Evolutionary conservation across 92 coral and sea anemone genomes (phyloP).

Genomic region (Zoanthus sansibaricus): DNA sequence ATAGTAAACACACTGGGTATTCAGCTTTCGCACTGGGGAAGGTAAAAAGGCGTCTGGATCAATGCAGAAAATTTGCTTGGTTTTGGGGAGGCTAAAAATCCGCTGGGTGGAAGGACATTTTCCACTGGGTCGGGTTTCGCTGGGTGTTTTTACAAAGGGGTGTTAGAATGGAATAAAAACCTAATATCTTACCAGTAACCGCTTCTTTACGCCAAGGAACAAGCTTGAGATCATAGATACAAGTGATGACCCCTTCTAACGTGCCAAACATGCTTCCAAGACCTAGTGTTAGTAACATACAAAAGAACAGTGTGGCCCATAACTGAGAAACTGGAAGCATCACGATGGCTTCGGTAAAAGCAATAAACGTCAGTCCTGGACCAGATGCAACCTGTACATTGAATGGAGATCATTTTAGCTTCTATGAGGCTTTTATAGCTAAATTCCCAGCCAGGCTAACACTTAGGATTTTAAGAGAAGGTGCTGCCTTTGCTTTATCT

Average conservation of each 20-base stretch:
- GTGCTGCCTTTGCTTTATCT: too few species aligned
- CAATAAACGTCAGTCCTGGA: constrained; percentile 95
- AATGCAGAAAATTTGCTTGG: too few species aligned
- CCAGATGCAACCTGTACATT: constrained; percentile 84
- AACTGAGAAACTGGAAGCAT: constrained; percentile 89
- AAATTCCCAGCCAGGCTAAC: background rate
- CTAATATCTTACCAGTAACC: constrained; percentile 72
- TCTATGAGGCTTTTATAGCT: background rate
- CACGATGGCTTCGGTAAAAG: constrained; percentile 95
- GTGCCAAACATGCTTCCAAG: constrained; percentile 98
- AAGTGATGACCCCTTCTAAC: constrained; percentile 89
- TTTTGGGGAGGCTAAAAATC: too few species aligned
- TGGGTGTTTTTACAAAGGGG: too few species aligned
- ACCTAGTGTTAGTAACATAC: constrained; percentile 95
- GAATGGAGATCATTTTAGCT: background rate
- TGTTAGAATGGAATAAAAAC: too few species aligned
- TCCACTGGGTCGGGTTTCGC: too few species aligned
- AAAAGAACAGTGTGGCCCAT: constrained; percentile 96
- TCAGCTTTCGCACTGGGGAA: too few species aligned
- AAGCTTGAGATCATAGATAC: constrained; percentile 85
- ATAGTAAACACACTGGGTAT: too few species aligned
- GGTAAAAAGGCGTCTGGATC: too few species aligned
- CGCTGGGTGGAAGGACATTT: too few species aligned
- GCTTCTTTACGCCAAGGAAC: constrained; percentile 84
- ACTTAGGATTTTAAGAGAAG: too few species aligned